phyloP scores from a whole-genome alignment of 2,888 invertebrate species.

The Melikaiella ostensackeni region DNA sequence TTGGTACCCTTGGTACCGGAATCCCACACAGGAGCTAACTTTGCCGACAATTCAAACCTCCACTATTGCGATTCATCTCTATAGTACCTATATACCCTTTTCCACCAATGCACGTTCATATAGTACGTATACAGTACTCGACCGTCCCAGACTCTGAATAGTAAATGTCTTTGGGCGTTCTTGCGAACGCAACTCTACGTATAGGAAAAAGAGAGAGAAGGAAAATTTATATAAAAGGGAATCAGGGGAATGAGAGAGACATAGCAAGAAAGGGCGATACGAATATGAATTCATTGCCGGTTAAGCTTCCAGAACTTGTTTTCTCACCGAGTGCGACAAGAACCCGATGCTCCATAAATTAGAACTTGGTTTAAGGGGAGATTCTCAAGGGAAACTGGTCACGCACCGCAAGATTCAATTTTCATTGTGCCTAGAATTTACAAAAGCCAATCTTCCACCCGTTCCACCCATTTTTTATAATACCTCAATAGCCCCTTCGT shows the following conservation, averaged over 20 bases:
- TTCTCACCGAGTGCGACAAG: neutral
- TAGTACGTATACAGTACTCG: slow-evolving; percentile 46
- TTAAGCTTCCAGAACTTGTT: slow-evolving; percentile 6
- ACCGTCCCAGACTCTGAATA: slow-evolving; percentile 53
- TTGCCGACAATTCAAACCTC: slow-evolving; percentile 57
- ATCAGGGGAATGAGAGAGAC: neutral
- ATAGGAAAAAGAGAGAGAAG: neutral
- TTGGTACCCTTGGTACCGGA: slow-evolving; percentile 26
- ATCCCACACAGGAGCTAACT: slow-evolving; percentile 52
- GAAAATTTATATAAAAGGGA: neutral
- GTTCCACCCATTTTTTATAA: no score
- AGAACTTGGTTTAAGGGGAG: neutral
- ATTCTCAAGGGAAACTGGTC: neutral
- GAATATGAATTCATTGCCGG: slow-evolving; percentile 14
- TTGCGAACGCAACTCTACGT: slow-evolving; percentile 16
- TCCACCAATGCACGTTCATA: slow-evolving; percentile 41
- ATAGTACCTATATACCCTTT: neutral
- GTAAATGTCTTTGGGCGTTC: slow-evolving; percentile 49
- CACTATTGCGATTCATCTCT: slow-evolving; percentile 41
- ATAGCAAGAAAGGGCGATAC: slow-evolving; percentile 7
- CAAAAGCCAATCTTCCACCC: no score
- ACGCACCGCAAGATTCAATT: neutral
- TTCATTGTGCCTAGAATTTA: neutral
- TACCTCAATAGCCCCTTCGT: no score
- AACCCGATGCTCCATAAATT: neutral